Evolutionary conservation across 2,113 vertebrate genomes (phyloP).

Genomic region (Australoheros scitulus): DNA sequence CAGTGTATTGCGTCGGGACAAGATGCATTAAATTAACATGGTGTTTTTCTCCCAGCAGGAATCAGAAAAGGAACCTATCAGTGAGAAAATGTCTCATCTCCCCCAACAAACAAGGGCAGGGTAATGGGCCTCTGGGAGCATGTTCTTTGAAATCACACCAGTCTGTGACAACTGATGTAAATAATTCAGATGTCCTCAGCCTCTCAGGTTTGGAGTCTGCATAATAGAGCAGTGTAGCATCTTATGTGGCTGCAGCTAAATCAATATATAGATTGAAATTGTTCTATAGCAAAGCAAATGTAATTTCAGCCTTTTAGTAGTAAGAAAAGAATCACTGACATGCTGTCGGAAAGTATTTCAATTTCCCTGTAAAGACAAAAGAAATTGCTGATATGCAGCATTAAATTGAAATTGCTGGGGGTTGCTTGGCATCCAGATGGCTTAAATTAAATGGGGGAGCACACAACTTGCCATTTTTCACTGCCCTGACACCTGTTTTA

Average conservation of each 20-base stretch:
- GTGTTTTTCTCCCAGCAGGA: conserved; percentile 67
- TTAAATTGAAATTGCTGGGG: conserved; percentile 48
- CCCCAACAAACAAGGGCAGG: conserved; percentile 42
- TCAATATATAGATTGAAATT: conserved; percentile 24
- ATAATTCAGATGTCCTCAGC: conserved; percentile 64
- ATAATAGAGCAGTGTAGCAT: conserved; percentile 31
- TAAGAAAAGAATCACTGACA: conserved; percentile 6
- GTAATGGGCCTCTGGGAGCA: conserved; percentile 60
- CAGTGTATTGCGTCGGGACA: conserved; percentile 75
- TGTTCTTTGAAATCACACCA: conserved; percentile 57
- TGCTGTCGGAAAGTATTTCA: conserved; percentile 28
- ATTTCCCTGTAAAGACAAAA: conserved; percentile 48
- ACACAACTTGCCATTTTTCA: conserved; percentile 56
- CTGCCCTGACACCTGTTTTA: conserved; percentile 61
- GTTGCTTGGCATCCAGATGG: conserved; percentile 43
- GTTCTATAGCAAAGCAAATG: conserved; percentile 37
- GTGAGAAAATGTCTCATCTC: conserved; percentile 58
- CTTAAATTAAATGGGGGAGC: conserved; percentile 47
- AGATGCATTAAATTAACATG: conserved; percentile 88
- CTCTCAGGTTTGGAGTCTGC: conserved; percentile 27
- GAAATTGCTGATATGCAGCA: conserved; percentile 35
- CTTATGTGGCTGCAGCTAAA: conserved; percentile 25
- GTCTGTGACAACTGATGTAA: conserved; percentile 52
- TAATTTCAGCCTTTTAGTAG: conserved; percentile 21
- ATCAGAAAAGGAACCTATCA: conserved; percentile 51